phyloP scores from a whole-genome alignment of 1,140 invertebrate species.

The Dinoponera quadriceps region DNA sequence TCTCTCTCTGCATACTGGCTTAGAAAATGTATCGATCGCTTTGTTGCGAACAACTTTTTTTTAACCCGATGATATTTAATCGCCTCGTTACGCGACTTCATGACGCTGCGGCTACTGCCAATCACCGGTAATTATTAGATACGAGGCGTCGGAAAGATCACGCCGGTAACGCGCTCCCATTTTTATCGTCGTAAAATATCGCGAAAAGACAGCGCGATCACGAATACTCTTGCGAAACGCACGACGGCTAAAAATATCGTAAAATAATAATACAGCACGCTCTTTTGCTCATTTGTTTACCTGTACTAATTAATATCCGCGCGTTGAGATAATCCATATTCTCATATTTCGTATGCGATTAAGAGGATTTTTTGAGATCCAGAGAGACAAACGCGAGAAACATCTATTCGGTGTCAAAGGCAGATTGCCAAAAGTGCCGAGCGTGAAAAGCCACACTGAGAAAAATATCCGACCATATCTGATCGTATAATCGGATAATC shows the following conservation, averaged over 20 bases:
- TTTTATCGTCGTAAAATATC: neutral
- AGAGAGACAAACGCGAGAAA: neutral
- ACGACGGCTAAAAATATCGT: too few relatives aligned
- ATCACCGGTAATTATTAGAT: conserved; percentile 62
- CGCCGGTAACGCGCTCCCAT: neutral
- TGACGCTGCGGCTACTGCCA: conserved; percentile 35
- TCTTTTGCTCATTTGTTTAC: too few relatives aligned
- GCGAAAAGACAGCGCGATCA: neutral
- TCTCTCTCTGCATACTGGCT: neutral
- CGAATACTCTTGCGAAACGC: too few relatives aligned
- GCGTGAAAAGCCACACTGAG: neutral
- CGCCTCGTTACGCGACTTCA: conserved; percentile 41
- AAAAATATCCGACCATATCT: too few relatives aligned
- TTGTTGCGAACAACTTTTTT: conserved; percentile 11
- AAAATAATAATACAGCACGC: too few relatives aligned
- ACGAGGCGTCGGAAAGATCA: conserved; percentile 30
- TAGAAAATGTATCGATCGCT: conserved; percentile 18
- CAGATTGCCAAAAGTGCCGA: neutral
- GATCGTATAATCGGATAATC: too few relatives aligned
- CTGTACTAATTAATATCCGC: too few relatives aligned
- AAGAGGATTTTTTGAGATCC: too few relatives aligned
- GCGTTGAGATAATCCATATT: too few relatives aligned
- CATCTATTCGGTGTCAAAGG: neutral
- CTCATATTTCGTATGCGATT: too few relatives aligned
- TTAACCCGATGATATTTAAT: conserved; percentile 66